Conservation (phyloP, 2,113 vertebrate species). For the Agapornis roseicollis region DNA sequence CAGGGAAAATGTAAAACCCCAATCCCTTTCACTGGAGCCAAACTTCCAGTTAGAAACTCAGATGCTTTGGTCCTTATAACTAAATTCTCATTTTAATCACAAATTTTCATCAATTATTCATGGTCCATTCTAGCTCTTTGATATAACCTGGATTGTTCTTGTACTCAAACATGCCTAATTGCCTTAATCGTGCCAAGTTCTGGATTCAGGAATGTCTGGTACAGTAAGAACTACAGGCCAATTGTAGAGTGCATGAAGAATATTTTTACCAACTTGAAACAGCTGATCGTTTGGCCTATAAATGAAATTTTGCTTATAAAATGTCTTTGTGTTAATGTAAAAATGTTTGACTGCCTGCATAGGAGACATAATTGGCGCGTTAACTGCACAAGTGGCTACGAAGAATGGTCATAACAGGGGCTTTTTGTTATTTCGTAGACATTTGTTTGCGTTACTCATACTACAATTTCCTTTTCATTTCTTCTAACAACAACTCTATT, state of each 20-base stretch:
- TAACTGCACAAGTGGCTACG: background rate
- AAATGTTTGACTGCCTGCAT: background rate
- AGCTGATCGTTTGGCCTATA: background rate
- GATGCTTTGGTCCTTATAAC: background rate
- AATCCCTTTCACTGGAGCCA: background rate
- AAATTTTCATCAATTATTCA: background rate
- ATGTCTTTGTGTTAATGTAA: background rate
- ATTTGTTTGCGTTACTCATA: conserved; percentile 31
- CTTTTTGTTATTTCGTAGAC: background rate
- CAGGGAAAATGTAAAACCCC: background rate
- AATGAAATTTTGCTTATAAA: background rate
- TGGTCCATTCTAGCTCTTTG: background rate
- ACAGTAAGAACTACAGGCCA: background rate
- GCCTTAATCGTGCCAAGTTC: background rate
- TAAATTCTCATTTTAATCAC: background rate
- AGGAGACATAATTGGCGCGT: background rate
- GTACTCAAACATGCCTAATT: background rate
- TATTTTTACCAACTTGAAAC: background rate
- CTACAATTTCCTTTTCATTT: conserved; percentile 34
- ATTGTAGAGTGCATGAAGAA: background rate
- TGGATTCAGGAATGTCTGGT: background rate
- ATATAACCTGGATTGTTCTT: background rate
- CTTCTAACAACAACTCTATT: background rate
- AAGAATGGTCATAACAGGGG: background rate
- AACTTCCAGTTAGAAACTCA: background rate